phyloP scores from a whole-genome alignment of 2,888 invertebrate genomes.

The Deroplatys truncata region DNA sequence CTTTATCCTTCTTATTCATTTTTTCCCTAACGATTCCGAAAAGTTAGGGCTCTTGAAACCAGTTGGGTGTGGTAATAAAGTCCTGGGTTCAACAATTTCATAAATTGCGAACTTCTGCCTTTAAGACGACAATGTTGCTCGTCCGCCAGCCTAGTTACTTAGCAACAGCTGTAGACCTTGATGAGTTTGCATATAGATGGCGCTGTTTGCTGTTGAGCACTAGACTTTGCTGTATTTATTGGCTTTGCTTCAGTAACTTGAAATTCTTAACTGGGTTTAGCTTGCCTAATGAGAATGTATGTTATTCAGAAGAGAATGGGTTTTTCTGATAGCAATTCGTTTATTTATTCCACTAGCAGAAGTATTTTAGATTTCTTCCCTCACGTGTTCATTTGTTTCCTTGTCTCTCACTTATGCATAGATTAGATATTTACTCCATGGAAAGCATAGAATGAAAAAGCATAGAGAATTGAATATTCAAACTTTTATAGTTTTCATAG shows the following conservation, averaged over 20 bases:
- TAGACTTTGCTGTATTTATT: not conserved
- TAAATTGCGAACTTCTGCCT: not conserved
- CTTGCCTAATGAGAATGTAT: not conserved
- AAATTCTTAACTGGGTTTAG: no score
- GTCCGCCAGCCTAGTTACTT: not conserved
- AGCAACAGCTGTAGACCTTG: not conserved
- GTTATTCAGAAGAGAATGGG: not conserved
- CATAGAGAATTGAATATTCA: no score
- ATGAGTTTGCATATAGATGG: not conserved
- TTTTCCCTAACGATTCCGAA: not conserved
- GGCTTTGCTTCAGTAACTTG: not conserved
- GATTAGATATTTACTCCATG: no score
- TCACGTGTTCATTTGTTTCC: no score
- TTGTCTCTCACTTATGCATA: no score
- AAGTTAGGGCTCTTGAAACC: not conserved
- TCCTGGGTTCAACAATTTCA: not conserved
- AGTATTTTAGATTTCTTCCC: no score
- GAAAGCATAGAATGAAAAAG: no score
- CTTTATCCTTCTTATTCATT: not conserved
- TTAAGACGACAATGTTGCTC: not conserved
- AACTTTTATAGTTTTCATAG: no score
- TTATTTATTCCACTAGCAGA: no score
- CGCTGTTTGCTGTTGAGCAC: not conserved
- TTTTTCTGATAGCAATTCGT: not conserved
- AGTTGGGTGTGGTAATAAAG: not conserved